phyloP scores from a whole-genome alignment of 2,797 vertebrate species.

The Halcyon chelicuti region DNA sequence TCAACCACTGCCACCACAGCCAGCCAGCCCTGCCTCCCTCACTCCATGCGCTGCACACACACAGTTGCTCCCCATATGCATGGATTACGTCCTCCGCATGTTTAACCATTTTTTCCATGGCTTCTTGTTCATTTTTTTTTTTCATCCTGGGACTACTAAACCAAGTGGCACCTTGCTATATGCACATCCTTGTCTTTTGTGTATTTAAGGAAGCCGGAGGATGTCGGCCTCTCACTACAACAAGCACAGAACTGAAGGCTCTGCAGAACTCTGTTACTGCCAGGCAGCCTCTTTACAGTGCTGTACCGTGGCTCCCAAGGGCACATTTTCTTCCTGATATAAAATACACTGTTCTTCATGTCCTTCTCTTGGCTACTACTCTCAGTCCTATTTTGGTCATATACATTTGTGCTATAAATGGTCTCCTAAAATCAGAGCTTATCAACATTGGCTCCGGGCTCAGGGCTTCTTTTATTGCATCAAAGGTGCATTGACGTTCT shows the following conservation, averaged over 20 bases:
- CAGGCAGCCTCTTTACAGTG: not conserved
- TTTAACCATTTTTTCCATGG: not conserved
- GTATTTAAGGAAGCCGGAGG: not conserved
- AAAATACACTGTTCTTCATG: constrained; percentile 14
- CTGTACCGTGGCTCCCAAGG: not conserved
- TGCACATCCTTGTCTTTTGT: not conserved
- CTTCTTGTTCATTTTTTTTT: not conserved
- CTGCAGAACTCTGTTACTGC: constrained; percentile 5
- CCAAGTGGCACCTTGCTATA: not conserved
- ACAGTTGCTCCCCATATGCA: rapidly evolving
- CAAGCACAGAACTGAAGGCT: constrained; percentile 13
- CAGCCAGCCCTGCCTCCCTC: not conserved
- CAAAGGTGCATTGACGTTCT: constrained; percentile 40
- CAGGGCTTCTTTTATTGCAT: constrained; percentile 24
- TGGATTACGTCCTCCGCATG: not conserved
- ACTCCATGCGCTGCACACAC: rapidly evolving
- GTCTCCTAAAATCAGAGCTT: constrained; percentile 43
- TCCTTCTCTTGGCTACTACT: constrained; percentile 13
- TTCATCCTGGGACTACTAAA: not conserved
- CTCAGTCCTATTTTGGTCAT: constrained; percentile 55
- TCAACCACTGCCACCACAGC: rapidly evolving
- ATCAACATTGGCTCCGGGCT: constrained; percentile 35
- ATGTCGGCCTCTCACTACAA: not conserved
- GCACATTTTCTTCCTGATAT: constrained; percentile 20
- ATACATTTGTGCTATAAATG: constrained; percentile 58